These are phyloP conservation scores for Mohoua ochrocephala DNA, from an alignment of 2,113 vertebrate species.

Conservation along the genomic window DNA sequence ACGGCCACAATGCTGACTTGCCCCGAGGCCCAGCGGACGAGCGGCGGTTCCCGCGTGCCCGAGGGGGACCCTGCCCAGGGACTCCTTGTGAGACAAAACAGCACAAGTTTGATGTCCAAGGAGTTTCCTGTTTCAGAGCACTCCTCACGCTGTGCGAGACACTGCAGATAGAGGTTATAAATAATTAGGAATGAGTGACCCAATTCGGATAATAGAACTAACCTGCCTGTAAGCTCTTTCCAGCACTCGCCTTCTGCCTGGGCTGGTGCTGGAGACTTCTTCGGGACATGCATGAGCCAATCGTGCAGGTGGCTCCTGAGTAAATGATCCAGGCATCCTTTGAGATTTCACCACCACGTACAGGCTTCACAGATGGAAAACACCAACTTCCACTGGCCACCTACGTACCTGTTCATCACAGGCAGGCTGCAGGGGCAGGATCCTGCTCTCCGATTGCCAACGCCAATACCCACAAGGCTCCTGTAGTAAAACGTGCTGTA, in stretches of 20 bases:
- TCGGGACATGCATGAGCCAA: neutral
- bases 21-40: neutral
- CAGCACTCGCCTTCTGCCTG: neutral
- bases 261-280: neutral
- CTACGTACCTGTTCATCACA: neutral
- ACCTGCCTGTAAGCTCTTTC: neutral
- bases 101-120: neutral
- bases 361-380: neutral
- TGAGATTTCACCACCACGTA: neutral
- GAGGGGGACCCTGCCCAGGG: neutral
- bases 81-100: neutral
- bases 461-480: constrained; percentile 17
- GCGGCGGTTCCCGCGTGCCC: neutral
- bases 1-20: neutral
- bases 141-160: neutral
- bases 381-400: neutral
- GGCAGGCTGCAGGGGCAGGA: neutral
- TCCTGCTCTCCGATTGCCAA: neutral
- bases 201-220: neutral
- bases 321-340: neutral
- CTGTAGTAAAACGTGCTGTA: constrained; percentile 48
- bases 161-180: neutral
- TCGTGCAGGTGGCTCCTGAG: neutral
- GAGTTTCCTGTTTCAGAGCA: neutral
- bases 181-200: constrained; percentile 46